Evolutionary conservation across 2,888 invertebrate species (phyloP).

Genomic region (Heliconius aoede): DNA sequence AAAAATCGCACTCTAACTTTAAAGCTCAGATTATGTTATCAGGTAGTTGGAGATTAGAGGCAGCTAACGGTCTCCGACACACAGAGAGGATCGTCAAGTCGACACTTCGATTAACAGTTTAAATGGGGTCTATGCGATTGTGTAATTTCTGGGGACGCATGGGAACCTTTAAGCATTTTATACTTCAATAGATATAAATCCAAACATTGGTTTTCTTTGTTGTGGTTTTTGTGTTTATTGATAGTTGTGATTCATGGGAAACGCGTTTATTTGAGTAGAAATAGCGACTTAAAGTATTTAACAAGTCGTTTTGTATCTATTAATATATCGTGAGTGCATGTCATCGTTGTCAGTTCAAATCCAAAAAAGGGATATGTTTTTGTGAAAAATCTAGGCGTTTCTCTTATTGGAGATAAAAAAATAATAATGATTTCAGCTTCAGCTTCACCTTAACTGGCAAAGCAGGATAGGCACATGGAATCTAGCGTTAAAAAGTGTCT

Average conservation of each 20-base stretch:
- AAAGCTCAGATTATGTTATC: slow-evolving; percentile 50
- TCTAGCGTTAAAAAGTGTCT: too few species aligned
- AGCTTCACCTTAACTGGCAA: too few species aligned
- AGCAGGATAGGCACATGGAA: too few species aligned
- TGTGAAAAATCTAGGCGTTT: too few species aligned
- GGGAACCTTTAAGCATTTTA: slow-evolving; percentile 75
- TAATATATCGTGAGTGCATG: background rate
- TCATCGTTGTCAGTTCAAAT: background rate
- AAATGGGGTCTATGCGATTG: slow-evolving; percentile 57
- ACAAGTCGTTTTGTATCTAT: background rate
- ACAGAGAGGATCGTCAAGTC: slow-evolving; percentile 58
- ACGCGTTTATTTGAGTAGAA: background rate
- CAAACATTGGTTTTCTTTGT: slow-evolving; percentile 68
- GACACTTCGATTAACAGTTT: slow-evolving; percentile 70
- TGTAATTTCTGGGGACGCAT: slow-evolving; percentile 54
- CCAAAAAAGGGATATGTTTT: too few species aligned
- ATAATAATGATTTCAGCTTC: too few species aligned
- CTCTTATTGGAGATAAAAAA: too few species aligned
- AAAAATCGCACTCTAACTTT: slow-evolving; percentile 46
- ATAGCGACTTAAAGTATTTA: background rate
- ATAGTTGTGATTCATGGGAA: slow-evolving; percentile 46
- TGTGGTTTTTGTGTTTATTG: slow-evolving; percentile 62
- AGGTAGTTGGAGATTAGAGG: slow-evolving; percentile 60
- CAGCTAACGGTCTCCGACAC: slow-evolving; percentile 53
- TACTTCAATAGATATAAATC: slow-evolving; percentile 67